phyloP scores from a whole-genome alignment of 2,888 invertebrate species.

The Pollenia griseotomentosa region DNA sequence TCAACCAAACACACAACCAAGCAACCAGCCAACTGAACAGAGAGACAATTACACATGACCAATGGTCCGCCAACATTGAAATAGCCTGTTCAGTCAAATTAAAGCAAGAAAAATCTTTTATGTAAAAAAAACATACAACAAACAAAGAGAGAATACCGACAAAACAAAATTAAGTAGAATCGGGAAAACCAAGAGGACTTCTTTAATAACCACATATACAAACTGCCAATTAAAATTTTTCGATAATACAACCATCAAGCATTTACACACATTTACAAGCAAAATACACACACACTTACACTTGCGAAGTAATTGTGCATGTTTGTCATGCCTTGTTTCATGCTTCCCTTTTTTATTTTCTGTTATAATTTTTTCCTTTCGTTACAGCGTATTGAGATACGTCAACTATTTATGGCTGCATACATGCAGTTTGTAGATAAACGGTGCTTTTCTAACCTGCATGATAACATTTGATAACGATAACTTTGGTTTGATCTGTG shows the following conservation, averaged over 20 bases:
- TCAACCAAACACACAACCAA: background rate
- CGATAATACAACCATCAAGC: conserved; percentile 38
- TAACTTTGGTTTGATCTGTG: too few species aligned
- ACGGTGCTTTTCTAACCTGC: too few species aligned
- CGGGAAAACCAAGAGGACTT: conserved; percentile 40
- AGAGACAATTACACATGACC: background rate
- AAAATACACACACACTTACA: background rate
- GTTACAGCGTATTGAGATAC: conserved; percentile 19
- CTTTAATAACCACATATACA: conserved; percentile 65
- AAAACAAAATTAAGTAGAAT: background rate
- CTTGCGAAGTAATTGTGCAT: background rate
- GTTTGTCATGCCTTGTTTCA: background rate
- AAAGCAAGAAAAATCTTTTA: conserved; percentile 42
- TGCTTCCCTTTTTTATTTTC: background rate
- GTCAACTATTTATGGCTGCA: conserved; percentile 32
- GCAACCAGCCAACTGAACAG: background rate
- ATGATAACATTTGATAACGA: too few species aligned
- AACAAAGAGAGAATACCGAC: background rate
- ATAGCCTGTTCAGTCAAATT: conserved; percentile 41
- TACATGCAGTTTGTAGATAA: background rate
- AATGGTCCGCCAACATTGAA: conserved; percentile 9
- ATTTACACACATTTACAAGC: conserved; percentile 31
- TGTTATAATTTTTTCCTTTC: background rate
- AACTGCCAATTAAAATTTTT: conserved; percentile 69
- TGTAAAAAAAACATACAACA: conserved; percentile 8